Evolutionary conservation across 2,888 invertebrate species (phyloP), one percentile per base, ranked within the genome.

Genomic region (Parnassius orleans): DNA sequence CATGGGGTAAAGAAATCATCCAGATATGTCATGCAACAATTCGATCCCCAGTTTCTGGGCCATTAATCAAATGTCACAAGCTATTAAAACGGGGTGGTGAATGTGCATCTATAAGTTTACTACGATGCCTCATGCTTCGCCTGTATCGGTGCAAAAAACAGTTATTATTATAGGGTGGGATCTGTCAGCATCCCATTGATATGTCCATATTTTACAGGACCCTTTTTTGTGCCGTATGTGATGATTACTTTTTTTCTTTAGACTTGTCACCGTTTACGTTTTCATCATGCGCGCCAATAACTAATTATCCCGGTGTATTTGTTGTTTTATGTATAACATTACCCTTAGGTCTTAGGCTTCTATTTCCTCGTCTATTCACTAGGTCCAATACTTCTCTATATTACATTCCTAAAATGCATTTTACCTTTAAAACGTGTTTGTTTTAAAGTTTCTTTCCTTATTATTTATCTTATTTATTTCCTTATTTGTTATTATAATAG

Each of bases 21-120:
- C 73, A 80, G 79, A 80, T 78, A 81, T 55, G 59, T 41, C 59
- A 15, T 50, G 59, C 60, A 48, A 54, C 55, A 43, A 54, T 54
- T 53, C 57, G 46, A 53, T 58, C 80, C 86, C 83, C 69, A 71
- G 73, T 79, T 80, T 77, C 78, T 72, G 72, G 71, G 69, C 76
- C 87, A 90, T 90, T 89, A 89, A 90, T 90, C 90, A 90, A 89
- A 86, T 69, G 80, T 77, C 79, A 81, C 76, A 75, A 77, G 80
- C 85, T 84, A 88, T 86, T 85, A 84, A 84, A 83, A 85, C 85
- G 79, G 90, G 89, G 90, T 84, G 89, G 80, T 72, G 87, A 87
- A 81, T 81, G 78, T 79, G 81, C 80, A 79, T 79, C 85, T 79
- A 84, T 84, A 80, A 81, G 80, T 83, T 83, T 85, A 81, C 53